Evolutionary conservation across 2,888 invertebrate genomes (phyloP), one percentile per base, ranked within the genome.

Genomic region (Diarsia brunnea): DNA sequence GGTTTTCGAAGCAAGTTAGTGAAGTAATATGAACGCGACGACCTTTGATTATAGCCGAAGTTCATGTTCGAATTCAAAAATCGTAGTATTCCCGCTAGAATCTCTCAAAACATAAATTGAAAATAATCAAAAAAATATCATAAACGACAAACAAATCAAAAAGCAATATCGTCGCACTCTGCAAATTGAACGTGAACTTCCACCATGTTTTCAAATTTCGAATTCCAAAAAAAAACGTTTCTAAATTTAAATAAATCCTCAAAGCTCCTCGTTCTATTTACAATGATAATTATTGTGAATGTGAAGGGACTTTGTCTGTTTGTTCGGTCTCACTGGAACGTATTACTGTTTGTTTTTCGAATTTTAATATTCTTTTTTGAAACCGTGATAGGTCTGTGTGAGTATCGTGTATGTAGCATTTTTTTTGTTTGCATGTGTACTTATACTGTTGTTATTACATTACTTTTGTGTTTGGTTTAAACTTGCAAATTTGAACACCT

Each of bases 181-280:
- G 74, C 78, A 87, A 86, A 88, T 86, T 87, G 79, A 83, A 79
- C 82, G 82, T 76, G 73, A 87, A 86, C 78, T 81, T 79, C 68
- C 75, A 72, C 76, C 77, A 78, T 75, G 71, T 72, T 84, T 81
- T 74, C 78, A 82, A 86, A 89, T 86, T 88, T 85, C 75, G 47
- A 47, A 47, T 47, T 38, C 38, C 8, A 85, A 84, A 87, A 24
- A 19, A 8, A 43, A 24, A 86, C 79, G 81, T 74, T 78, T 89
- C 87, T 74, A 81, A 87, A 90, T 89, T 91, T 88, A 88, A 91
- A 89, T 85, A 84, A 84, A 88, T 87, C 89, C 86, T 85, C 87
- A 87, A 86, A 88, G 89, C 86, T 76, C 55, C 69, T 71, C 68
- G 84, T 82, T 84, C 79, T 87, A 79, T 87, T 88, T 87, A 81